These are phyloP conservation scores for Epinephelus malabaricus DNA, from an alignment of 2,797 vertebrate species.

Conservation along the genomic window DNA sequence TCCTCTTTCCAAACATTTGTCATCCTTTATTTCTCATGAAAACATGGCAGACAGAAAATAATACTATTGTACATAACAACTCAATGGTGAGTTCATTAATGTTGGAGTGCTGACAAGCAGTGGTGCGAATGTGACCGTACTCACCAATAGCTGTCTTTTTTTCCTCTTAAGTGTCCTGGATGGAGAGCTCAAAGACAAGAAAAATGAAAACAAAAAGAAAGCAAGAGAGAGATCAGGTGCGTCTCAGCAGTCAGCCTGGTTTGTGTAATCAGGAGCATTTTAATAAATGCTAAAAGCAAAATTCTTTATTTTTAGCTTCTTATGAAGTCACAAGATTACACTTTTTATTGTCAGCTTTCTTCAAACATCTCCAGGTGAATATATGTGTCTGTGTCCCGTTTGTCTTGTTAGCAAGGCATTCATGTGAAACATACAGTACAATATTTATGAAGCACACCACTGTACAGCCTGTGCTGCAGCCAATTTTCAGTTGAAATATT, in stretches of 20 bases:
- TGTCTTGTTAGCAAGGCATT: conserved; percentile 70
- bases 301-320: conserved; percentile 80
- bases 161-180: conserved; percentile 68
- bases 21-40: conserved; percentile 59
- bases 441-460: conserved; percentile 74
- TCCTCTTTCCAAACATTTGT: conserved; percentile 58
- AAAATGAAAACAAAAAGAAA: conserved; percentile 88
- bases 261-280: conserved; percentile 68
- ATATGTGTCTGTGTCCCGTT: conserved; percentile 65
- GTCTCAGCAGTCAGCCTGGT: conserved; percentile 88
- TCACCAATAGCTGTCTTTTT: conserved; percentile 64
- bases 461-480: conserved; percentile 67
- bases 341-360: conserved; percentile 80
- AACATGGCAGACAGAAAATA: conserved; percentile 58
- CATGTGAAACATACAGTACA: conserved; percentile 68
- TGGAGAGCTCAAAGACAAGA: conserved; percentile 90
- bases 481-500: conserved; percentile 78
- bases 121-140: conserved; percentile 67
- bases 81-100: conserved; percentile 74
- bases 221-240: conserved; percentile 85
- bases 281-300: conserved; percentile 76
- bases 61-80: conserved; percentile 58
- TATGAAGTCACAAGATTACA: conserved; percentile 75
- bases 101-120: conserved; percentile 76
- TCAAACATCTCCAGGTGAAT: conserved; percentile 75